Evolutionary conservation across 1,140 invertebrate genomes (phyloP), one percentile per base, ranked within the genome.

Genomic region (Heliconius nattereri): DNA sequence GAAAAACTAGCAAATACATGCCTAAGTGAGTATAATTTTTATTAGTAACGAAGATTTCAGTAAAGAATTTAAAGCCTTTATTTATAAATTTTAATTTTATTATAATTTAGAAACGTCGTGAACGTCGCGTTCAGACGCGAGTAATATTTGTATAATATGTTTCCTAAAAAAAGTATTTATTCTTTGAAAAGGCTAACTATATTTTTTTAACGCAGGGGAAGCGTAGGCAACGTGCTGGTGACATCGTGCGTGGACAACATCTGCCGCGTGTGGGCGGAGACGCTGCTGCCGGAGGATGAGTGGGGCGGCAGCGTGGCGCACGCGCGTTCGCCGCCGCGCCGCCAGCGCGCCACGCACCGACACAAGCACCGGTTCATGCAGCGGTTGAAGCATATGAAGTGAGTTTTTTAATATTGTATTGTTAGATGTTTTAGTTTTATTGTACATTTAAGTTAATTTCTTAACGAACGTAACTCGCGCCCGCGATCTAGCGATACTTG

Each of bases 161-260:
- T 32, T 32, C 32, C 32, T 32, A 32, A 32, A 40, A 40, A 11
- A 40, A 7, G 35, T 35, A 9, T 37, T 45, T 13, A 13, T 45
- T 7, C 11, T 45, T 45, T 13, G 9, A 40, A 40, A 40, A 40
- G 9, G 11, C 5, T 13, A 8, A 9, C 7, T 13, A 40, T 73
- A 19, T 20, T 23, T 16, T 13, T 26, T 20, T 85, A 82, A 93
- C 95, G 45, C 91, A 98, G 98, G 89, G 98, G 98, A 32, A 98
- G 98, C 73, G 98, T 99, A 45, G 98, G 98, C 75, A 99, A 99
- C 94, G 99, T 99, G 97, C 94, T 99, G 83, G 98, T 99, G 40
- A 99, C 99, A 71, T 99, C 98, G 20, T 99, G 99, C 95, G 96
- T 98, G 86, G 99, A 99, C 94, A 99, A 99, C 94, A 99, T 99